These are phyloP conservation scores for Cyanoliseus patagonus DNA, from an alignment of 2,113 vertebrate genomes.

Conservation along the genomic window DNA sequence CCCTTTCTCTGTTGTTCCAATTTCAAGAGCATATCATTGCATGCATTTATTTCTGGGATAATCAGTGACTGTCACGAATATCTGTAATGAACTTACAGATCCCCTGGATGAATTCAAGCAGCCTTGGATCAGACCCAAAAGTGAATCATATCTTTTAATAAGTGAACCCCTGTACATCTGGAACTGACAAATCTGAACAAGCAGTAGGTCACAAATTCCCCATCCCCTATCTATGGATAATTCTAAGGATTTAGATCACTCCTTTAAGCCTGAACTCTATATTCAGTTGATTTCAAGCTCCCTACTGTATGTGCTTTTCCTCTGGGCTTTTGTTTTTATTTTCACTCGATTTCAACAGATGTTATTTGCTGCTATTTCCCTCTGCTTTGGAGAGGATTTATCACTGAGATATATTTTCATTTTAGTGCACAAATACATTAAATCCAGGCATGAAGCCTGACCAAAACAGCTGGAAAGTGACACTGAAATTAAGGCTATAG, in stretches of 20 bases:
- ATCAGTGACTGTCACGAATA: not conserved
- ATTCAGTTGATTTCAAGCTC: conserved; percentile 12
- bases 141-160: not conserved
- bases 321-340: conserved; percentile 26
- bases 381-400: conserved; percentile 47
- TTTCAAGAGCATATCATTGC: not conserved
- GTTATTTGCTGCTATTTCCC: conserved; percentile 51
- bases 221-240: not conserved
- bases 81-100: not conserved
- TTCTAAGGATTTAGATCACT: conserved; percentile 20
- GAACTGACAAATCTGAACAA: conserved; percentile 2
- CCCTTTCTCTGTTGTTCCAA: not conserved
- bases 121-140: not conserved
- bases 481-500: conserved; percentile 58
- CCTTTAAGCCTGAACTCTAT: not conserved
- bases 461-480: conserved; percentile 67
- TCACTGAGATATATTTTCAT: conserved; percentile 50
- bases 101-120: not conserved
- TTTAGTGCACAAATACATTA: conserved; percentile 38
- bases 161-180: not conserved
- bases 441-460: conserved; percentile 49
- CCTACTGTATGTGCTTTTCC: not conserved
- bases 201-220: not conserved
- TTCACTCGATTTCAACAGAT: conserved; percentile 42
- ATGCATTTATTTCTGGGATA: conserved; percentile 17